Evolutionary conservation across 2,113 vertebrate genomes (phyloP).

Genomic region (Serinus canaria): DNA sequence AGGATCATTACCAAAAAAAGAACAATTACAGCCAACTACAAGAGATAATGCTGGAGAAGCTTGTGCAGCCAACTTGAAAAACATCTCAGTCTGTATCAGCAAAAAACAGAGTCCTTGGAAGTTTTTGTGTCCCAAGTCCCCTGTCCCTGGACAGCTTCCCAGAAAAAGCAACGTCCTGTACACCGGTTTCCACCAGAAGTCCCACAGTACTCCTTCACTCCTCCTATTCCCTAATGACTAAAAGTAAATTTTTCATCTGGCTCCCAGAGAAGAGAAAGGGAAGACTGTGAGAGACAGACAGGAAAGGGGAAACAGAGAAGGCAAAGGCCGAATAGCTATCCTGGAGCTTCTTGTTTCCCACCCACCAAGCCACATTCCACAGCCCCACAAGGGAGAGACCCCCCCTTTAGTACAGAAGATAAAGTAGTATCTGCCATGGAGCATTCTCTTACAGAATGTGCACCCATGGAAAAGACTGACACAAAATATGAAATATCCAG

Average conservation of each 20-base stretch:
- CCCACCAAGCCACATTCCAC: slow-evolving; percentile 43
- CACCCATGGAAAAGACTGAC: not conserved
- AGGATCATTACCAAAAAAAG: not conserved
- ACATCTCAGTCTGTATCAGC: not conserved
- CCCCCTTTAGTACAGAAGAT: not conserved
- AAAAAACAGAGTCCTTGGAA: not conserved
- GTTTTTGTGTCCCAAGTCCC: not conserved
- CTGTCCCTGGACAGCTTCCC: not conserved
- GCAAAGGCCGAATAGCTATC: slow-evolving; percentile 24
- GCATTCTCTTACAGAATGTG: not conserved
- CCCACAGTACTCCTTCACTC: slow-evolving; percentile 17
- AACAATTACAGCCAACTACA: not conserved
- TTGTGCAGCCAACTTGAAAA: not conserved
- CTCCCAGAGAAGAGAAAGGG: slow-evolving; percentile 3
- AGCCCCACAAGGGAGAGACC: not conserved
- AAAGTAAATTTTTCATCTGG: slow-evolving; percentile 23
- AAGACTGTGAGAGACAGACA: slow-evolving; percentile 13
- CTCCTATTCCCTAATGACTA: slow-evolving; percentile 34
- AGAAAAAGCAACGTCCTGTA: not conserved
- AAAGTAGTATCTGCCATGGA: not conserved
- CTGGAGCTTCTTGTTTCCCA: slow-evolving; percentile 22
- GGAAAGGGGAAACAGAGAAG: slow-evolving; percentile 4
- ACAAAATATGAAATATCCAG: not conserved
- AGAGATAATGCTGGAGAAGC: not conserved
- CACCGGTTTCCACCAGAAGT: not conserved